Base-by-base conservation (phyloP, 2,113 vertebrate genomes). In the Chaetops frenatus region DNA sequence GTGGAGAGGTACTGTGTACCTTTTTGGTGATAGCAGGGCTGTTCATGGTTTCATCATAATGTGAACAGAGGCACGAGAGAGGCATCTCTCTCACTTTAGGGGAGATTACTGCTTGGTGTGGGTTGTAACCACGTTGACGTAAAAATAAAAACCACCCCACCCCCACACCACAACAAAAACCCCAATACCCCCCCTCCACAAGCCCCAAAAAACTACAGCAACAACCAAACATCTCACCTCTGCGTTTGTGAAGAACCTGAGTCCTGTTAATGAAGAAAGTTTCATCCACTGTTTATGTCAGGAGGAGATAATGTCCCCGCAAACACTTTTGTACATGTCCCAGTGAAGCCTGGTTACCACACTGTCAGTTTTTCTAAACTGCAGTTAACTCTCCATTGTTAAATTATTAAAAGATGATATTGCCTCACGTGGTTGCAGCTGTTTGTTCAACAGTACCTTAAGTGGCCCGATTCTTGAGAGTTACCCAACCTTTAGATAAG, bases 21-120 rank as follows among this genome's bases (percentile, higher is more conserved):
- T 74, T 56, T 40, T 20, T 2, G 1, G 1, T 57, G 58, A 29
- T 20, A 17, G 1, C 9, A 36, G 36, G 21, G 24, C 11, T 35
- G 5, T 56, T 28, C 2, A 1, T 36, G 8, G 42, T 25, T 25
- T 82, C 1, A 6, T 29, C 7, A 40, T 0, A 10, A 3, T 36
- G 1, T 5, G 25, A 66, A 29, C 25, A 64, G 38, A 65, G n/a
- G 44, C 21, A 48, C 0, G 2, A 45, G 51, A 57, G 56, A 80
- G 31, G 15, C 21, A 10, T 47, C 14, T 45, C 36, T 66, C 14
- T 35, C 10, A 5, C 8, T 86, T 80, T 28, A 16, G 15, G 28
- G 29, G 31, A 20, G 33, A 24, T 72, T 48, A 36, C 29, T 77
- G 40, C 54, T 56, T 80, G 33, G 28, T 36, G 58, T 69, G 47